These are phyloP conservation scores for Drosophila kepulauana DNA, from an alignment of 1,140 invertebrate genomes.

Conservation along the genomic window DNA sequence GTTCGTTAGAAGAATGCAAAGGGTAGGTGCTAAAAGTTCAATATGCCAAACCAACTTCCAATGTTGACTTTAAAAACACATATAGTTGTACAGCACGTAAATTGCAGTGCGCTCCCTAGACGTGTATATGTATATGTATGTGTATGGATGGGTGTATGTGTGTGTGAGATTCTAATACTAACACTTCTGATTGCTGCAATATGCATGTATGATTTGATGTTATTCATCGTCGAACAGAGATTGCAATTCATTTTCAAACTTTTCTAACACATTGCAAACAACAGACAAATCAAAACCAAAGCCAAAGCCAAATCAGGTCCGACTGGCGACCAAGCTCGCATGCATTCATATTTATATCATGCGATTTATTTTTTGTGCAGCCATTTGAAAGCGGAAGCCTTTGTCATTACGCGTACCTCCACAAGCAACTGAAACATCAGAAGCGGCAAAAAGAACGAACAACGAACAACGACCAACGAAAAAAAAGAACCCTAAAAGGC, in stretches of 20 bases:
- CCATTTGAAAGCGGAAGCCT: slow-evolving; percentile 74
- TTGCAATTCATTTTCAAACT: slow-evolving; percentile 19
- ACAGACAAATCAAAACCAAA: slow-evolving; percentile 13
- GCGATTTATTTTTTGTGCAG: slow-evolving; percentile 49
- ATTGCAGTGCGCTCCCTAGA: slow-evolving; percentile 8
- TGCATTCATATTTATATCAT: slow-evolving; percentile 66
- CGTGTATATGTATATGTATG: too few species aligned
- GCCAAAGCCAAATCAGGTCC: neutral
- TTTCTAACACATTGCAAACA: slow-evolving; percentile 3
- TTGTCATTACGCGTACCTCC: slow-evolving; percentile 70
- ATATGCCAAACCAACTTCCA: slow-evolving; percentile 59
- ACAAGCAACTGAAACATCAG: slow-evolving; percentile 44
- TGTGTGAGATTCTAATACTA: neutral
- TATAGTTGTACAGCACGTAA: slow-evolving; percentile 19
- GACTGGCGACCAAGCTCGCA: slow-evolving; percentile 29
- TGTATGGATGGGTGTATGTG: neutral
- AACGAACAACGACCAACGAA: too few species aligned
- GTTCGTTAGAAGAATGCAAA: slow-evolving; percentile 64
- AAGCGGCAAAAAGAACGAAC: slow-evolving; percentile 27
- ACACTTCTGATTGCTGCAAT: slow-evolving; percentile 29
- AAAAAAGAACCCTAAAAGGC: slow-evolving; percentile 12
- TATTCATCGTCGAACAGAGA: neutral
- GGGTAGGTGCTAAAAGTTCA: slow-evolving; percentile 65
- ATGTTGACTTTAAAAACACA: slow-evolving; percentile 66
- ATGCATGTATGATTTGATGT: slow-evolving; percentile 26